Evolutionary conservation across 2,888 invertebrate genomes (phyloP), one percentile per base, ranked within the genome.

Genomic region (Agriotes lineatus): DNA sequence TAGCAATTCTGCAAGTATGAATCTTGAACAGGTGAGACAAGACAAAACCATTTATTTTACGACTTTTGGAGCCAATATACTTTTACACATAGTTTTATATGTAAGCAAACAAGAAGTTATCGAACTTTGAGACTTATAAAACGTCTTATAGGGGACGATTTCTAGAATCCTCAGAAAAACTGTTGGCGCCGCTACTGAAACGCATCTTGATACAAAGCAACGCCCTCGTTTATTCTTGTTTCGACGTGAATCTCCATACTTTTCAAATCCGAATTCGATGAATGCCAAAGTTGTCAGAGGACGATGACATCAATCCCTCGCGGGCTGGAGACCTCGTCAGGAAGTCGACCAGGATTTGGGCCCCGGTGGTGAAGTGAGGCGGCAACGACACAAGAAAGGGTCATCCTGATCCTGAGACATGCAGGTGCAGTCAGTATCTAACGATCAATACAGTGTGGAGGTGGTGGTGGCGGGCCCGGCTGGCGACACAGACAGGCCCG

Each of bases 381-480:
- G 48, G 48, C 20, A 48, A 48, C 48, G 48, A 33, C 52, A 52
- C 33, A 52, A 52, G 52, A 52, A 30, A 52, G 52, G 30, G 33
- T 52, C 52, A 68, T 68, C 61, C 50, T 62, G 48, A 68, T 68
- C 61, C 50, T 62, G 48, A 68, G 68, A 68, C 39, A 69, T 73
- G 69, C 73, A 73, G 73, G 71, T 73, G 73, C 73, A 73, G 65
- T 67, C 54, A 54, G 57, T 56, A 63, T 64, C 58, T 50, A 61
- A 42, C 62, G 73, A 73, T 73, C 73, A 73, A 73, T 73, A 73
- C 67, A 65, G 65, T 67, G 68, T 69, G 73, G 73, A 68, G 72
- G 71, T 70, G 73, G 64, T 65, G 65, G 71, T 67, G 72, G 63
- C 68, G 68, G 69, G 65, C 70, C 69, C 67, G 73, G 63, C 71